These are phyloP conservation scores for Gadopsis bispinosus DNA, from an alignment of 2,797 vertebrate species.

Conservation along the genomic window DNA sequence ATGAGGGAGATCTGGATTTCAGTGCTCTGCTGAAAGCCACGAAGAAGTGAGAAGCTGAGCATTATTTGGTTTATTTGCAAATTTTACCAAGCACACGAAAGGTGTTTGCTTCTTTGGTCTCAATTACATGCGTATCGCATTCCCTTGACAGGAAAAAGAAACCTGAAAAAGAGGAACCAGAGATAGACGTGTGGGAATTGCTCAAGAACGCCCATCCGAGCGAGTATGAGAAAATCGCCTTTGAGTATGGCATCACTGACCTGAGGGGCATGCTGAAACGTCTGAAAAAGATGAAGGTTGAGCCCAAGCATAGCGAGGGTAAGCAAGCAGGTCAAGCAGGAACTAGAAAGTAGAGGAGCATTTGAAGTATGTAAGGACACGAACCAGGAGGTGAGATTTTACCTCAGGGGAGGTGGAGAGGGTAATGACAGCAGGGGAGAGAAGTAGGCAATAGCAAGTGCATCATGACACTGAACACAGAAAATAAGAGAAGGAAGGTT, in stretches of 20 bases:
- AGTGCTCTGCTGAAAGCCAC: conserved; percentile 89
- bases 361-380: conserved; percentile 10
- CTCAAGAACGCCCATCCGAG: conserved; percentile 92
- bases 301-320: conserved; percentile 88
- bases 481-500: not conserved
- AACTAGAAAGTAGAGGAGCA: not conserved
- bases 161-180: conserved; percentile 72
- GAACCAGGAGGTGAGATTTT: conserved; percentile 17
- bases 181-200: conserved; percentile 90
- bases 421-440: not conserved
- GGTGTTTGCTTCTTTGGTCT: not conserved
- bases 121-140: not conserved
- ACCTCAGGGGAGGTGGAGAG: conserved; percentile 4
- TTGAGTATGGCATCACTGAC: conserved; percentile 93
- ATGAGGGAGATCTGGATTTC: conserved; percentile 90
- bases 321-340: conserved; percentile 33
- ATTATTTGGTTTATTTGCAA: conserved; percentile 8
- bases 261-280: conserved; percentile 94
- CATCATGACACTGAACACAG: not conserved
- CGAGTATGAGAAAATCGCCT: conserved; percentile 93
- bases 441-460: not conserved
- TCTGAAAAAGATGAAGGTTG: conserved; percentile 90
- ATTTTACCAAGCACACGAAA: conserved; percentile 5
- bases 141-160: conserved; percentile 79
- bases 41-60: conserved; percentile 85